Evolutionary conservation across 2,113 vertebrate species (phyloP), one percentile per base, ranked within the genome.

Genomic region (Gallinago undulata): DNA sequence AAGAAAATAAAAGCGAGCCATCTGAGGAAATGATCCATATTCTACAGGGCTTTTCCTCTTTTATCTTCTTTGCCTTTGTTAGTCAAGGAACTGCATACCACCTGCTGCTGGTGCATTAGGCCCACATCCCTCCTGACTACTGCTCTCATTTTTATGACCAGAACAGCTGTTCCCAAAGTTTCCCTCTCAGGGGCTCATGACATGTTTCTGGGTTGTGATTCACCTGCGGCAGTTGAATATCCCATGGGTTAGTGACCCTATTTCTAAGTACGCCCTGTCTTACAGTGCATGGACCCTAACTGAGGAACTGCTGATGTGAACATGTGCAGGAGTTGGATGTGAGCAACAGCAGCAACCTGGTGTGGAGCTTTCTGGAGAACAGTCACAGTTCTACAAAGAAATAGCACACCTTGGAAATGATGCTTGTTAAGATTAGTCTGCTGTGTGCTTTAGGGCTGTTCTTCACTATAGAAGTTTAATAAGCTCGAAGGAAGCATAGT

Each of bases 291-390:
- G 4, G 35, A 19, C 7, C 25, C 24, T 4, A 14, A 8, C 12
- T 22, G 57, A 73, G 43, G 82, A 60, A 4, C 62, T 37, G 37
- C 35, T 19, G 30, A 9, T 64, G 24, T 28, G 78, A 68, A n/a
- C n/a, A 6, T 1, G 5, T 3, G 5, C 53, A 23, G 51, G 23
- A 78, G 48, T 13, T 31, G 72, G 51, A 30, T 0, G 2, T 5
- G 24, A 78, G 30, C 30, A 63, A 50, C 53, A 56, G 50, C 74
- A 80, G 75, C 62, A 76, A 27, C 45, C n/a, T 55, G 41, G 12
- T 63, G 27, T 56, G 68, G 35, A 74, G n/a, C 31, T 67, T 92
- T 31, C 60, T 19, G 8, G 69, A 86, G 64, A 77, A 11, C 1
- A 7, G 75, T 41, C 4, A 3, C 45, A 11, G 59, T 41, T 80